These are phyloP conservation scores for Griposia aprilina DNA, from an alignment of 2,888 invertebrate species.

Conservation along the genomic window DNA sequence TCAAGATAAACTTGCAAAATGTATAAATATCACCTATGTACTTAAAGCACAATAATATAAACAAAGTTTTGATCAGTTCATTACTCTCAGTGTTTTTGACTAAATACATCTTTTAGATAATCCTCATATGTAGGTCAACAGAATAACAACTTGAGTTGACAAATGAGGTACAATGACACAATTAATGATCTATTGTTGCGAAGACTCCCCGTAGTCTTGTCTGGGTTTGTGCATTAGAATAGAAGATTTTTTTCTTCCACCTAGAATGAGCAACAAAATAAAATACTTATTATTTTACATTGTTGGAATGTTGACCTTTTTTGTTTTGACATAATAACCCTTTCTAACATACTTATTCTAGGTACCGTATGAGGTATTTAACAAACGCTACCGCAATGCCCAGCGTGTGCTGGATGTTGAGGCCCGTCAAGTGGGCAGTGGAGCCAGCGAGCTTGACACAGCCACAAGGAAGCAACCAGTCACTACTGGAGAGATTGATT, in stretches of 20 bases:
- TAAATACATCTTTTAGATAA: background rate
- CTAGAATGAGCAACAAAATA: background rate
- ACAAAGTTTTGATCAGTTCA: background rate
- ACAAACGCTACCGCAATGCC: constrained; percentile 98
- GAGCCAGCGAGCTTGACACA: constrained; percentile 94
- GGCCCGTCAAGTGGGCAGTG: constrained; percentile 96
- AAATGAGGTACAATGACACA: background rate
- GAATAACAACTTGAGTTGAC: background rate
- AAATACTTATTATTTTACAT: background rate
- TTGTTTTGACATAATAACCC: too few species aligned
- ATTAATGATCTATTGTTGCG: background rate
- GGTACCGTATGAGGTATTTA: constrained; percentile 99
- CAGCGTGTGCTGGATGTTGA: constrained; percentile 98
- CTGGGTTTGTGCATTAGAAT: background rate
- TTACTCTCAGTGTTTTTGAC: background rate
- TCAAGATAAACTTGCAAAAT: background rate
- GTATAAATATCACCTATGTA: too few species aligned
- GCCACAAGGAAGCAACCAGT: constrained; percentile 90
- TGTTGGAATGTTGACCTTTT: background rate
- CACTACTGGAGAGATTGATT: constrained; percentile 93
- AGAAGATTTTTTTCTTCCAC: too few species aligned
- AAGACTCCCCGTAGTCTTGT: background rate
- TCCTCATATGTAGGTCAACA: background rate
- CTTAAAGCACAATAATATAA: background rate
- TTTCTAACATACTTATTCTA: constrained; percentile 75